Conservation (phyloP, 2,888 invertebrate species). For the Meandrusa payeni region DNA sequence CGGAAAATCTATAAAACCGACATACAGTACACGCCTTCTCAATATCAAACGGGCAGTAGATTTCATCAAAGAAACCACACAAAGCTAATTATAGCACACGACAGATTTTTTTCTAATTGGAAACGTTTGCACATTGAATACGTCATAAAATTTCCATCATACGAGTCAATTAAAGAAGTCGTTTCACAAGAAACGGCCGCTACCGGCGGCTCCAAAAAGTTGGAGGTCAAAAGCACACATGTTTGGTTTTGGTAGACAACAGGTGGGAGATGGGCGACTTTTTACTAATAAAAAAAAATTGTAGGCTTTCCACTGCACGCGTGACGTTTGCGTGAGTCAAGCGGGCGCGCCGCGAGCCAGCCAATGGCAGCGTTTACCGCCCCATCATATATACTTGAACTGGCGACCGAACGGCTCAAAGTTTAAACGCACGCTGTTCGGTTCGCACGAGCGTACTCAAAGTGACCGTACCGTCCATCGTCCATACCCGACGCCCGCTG, state of each 20-base stretch:
- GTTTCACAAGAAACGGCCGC: slow-evolving; percentile 7
- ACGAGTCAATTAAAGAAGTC: slow-evolving; percentile 9
- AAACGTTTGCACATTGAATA: not conserved
- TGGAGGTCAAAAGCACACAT: slow-evolving; percentile 18
- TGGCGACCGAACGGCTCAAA: slow-evolving; percentile 51
- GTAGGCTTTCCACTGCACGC: slow-evolving; percentile 53
- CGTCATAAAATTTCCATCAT: slow-evolving; percentile 18
- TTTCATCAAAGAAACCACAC: too few relatives aligned
- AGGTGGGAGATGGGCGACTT: slow-evolving; percentile 22
- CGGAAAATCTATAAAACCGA: too few relatives aligned
- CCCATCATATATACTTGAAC: slow-evolving; percentile 64
- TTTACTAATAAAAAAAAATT: slow-evolving; percentile 38
- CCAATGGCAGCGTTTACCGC: slow-evolving; percentile 51
- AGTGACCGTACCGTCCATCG: slow-evolving; percentile 33
- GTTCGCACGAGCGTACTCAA: slow-evolving; percentile 51
- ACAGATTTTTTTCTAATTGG: slow-evolving; percentile 1
- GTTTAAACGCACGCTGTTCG: slow-evolving; percentile 45
- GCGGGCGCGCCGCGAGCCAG: slow-evolving; percentile 55
- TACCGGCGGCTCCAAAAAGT: slow-evolving; percentile 8
- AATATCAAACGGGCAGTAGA: too few relatives aligned
- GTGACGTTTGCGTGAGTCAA: slow-evolving; percentile 54
- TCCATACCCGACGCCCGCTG: slow-evolving; percentile 29
- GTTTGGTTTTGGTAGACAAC: slow-evolving; percentile 17
- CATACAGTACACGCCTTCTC: too few relatives aligned
- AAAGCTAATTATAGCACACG: slow-evolving; percentile 1